Percentiles rank a stretch among this genome's conserved stretches.
Evolutionary conservation across 2,113 vertebrate genomes (phyloP).

Genomic region (Rhombomys opimus): DNA sequence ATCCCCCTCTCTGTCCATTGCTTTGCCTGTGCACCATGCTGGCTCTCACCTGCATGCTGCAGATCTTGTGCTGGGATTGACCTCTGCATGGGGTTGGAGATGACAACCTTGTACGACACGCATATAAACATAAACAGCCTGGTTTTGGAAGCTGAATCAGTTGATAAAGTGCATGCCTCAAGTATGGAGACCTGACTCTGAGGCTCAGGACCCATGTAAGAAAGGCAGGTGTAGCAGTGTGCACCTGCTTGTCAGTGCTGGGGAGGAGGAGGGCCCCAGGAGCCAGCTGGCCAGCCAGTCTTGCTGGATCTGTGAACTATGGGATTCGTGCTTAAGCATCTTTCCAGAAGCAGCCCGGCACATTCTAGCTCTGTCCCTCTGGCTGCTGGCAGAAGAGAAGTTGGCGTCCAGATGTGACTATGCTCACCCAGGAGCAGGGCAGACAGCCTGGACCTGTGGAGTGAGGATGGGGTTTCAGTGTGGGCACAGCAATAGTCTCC

Average conservation of each 20-base stretch:
- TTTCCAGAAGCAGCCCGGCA: background rate
- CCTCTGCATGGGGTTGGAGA: background rate
- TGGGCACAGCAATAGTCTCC: background rate
- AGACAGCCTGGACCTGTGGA: background rate
- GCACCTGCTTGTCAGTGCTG: background rate
- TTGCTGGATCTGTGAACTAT: background rate
- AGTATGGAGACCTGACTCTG: background rate
- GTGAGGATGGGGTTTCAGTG: background rate
- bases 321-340: background rate
- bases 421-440: background rate
- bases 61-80: no score
- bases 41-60: background rate
- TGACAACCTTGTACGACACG: fast-evolving
- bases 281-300: background rate
- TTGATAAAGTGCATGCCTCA: background rate
- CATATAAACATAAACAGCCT: background rate
- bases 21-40: no score
- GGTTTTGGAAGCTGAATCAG: background rate
- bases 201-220: background rate
- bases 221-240: background rate
- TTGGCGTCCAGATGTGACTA: background rate
- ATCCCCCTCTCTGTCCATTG: background rate
- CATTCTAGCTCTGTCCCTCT: background rate
- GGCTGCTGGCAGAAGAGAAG: background rate
- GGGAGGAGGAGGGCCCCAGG: no score